Base-by-base conservation (phyloP, 2,797 vertebrate genomes). In the Poeciliopsis infans region DNA sequence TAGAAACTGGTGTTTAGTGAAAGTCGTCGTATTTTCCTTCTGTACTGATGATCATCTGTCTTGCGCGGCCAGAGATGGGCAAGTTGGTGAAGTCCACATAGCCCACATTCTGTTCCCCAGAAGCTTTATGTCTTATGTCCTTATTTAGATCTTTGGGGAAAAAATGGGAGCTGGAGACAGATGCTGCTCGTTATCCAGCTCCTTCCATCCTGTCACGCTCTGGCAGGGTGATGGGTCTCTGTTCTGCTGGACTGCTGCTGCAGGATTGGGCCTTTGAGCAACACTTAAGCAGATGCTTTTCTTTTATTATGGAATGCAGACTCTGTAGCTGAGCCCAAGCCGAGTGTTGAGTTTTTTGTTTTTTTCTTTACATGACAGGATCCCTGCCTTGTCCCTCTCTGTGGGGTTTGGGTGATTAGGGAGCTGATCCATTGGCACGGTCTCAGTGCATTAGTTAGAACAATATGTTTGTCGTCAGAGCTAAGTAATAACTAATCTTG, bases 391-490 rank as follows among this genome's bases (percentile, higher is more conserved):
- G 87, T 79, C 83, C 80, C 77, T 86, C 93, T 85, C 90, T 4
- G 84, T 88, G 79, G 92, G 91, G 83, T 90, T 86, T 83, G 79
- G 84, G 79, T 94, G 92, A 95, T 94, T 93, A 94, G 84, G 76
- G 86, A 90, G 89, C 83, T 77, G 31, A 88, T 93, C 86, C 92
- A 87, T 91, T 87, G 87, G 79, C 71, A 31, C 64, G 79, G 85
- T 90, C 89, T 90, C 8, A 36, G 55, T 82, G 86, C 85, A 73
- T 92, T 94, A 93, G 89, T 82, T 73, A 76, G 86, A 93, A 91
- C 93, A 93, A 92, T 93, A 86, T 87, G 93, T 93, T 92, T 94
- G 90, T 92, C 83, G 85, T 92, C 89, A 80, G 84, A 89, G 91
- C 89, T 89, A 80, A 93, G 84, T 86, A 83, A 91, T 91, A 91